Evolutionary conservation across 2,888 invertebrate genomes (phyloP).

Genomic region (Erannis defoliaria): DNA sequence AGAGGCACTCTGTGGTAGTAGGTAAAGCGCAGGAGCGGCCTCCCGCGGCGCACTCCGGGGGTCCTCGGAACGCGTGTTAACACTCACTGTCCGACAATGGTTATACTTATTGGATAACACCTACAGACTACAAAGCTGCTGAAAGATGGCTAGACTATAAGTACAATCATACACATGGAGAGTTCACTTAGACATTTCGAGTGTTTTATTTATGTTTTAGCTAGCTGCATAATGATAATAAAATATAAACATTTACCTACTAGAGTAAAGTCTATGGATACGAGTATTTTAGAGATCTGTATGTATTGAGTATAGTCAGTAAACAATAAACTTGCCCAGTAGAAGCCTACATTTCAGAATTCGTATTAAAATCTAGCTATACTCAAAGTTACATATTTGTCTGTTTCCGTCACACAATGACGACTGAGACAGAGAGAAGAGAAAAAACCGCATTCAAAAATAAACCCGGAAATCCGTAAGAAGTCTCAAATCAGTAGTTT

Average conservation of each 20-base stretch:
- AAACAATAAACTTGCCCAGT: too few relatives aligned
- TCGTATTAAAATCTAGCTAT: not conserved
- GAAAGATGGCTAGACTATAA: not conserved
- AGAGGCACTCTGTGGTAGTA: not conserved
- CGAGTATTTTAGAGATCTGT: too few relatives aligned
- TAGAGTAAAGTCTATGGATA: too few relatives aligned
- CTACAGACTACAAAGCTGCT: constrained; percentile 1
- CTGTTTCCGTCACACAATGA: not conserved
- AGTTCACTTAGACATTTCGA: not conserved
- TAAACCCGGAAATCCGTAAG: constrained; percentile 27
- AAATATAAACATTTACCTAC: too few relatives aligned
- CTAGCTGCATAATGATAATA: too few relatives aligned
- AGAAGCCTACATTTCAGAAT: too few relatives aligned
- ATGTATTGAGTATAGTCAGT: too few relatives aligned
- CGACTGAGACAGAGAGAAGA: not conserved
- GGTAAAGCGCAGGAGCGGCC: constrained; percentile 65
- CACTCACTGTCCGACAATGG: constrained; percentile 56
- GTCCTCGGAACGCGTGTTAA: constrained; percentile 58
- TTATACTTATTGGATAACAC: constrained; percentile 13
- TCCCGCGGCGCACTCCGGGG: constrained; percentile 74
- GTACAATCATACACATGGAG: not conserved
- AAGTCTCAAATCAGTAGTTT: constrained; percentile 20
- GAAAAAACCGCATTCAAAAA: constrained; percentile 11
- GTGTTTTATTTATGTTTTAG: too few relatives aligned
- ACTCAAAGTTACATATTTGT: not conserved